Evolutionary conservation across 2,797 vertebrate genomes (phyloP), one percentile per base, ranked within the genome.

Genomic region (Chelonia mydas): DNA sequence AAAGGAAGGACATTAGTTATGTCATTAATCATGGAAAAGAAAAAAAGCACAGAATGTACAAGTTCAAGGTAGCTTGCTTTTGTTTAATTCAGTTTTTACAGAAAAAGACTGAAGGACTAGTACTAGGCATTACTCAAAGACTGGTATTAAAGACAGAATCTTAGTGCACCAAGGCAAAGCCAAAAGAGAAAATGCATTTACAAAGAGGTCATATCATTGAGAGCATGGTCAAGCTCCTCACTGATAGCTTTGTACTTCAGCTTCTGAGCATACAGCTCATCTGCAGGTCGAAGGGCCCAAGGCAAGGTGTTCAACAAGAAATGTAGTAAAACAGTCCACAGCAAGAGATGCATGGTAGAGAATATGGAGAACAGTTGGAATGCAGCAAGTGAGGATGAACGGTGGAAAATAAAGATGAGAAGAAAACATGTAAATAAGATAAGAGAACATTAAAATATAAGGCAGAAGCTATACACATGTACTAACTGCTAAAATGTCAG

Each of bases 201-300:
- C 98, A 99, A 96, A 85, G 99, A 99, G 87, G 99, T 99, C 99
- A 99, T 99, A 96, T 99, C 99, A 97, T 99, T 99, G 97, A 99
- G 99, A 74, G 99, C 99, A 98, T 99, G 99, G 98, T 99, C 99
- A 94, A 99, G 98, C 98, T 99, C 99, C 98, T 99, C 98, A 6
- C 99, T 99, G 99, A 99, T 99, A 61, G 99, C 99, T 97, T 99
- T 99, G 98, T 99, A 99, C 98, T 99, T 99, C 97, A 99, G 99
- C 98, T 99, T 99, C 99, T 99, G 99, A 98, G 99, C 98, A 7
- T 99, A 99, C 53, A 99, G 98, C 98, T 99, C 99, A 7, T 99
- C 99, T 99, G 97, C 55, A 97, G 95, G 96, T 92, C 59, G 81
- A 53, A 97, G 97, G 97, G 96, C 97, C 87, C 96, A 94, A 94